Conservation (phyloP, 2,797 vertebrate genomes). For the Babyrousa celebensis region DNA sequence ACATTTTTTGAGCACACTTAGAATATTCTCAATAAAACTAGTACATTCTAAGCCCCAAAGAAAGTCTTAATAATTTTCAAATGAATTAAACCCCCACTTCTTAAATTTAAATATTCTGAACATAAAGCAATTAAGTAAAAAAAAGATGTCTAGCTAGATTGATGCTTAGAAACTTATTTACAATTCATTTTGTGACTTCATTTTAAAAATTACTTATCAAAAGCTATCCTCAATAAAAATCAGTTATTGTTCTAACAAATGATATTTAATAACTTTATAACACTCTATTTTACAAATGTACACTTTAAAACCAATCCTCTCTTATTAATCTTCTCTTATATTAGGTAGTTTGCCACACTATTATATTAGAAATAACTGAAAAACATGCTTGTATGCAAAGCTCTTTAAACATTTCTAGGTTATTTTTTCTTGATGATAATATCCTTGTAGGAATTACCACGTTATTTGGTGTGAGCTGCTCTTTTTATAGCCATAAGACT, state of each 20-base stretch:
- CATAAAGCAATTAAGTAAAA: background rate
- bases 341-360: background rate
- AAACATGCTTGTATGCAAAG: background rate
- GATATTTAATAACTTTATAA: background rate
- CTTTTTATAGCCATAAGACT: slow-evolving; percentile 8
- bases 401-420: background rate
- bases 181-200: background rate
- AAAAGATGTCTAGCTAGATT: background rate
- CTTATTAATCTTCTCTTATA: background rate
- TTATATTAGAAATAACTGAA: background rate
- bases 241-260: background rate
- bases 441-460: background rate
- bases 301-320: background rate
- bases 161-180: background rate
- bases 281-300: background rate
- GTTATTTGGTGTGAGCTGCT: background rate
- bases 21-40: background rate
- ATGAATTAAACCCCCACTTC: background rate
- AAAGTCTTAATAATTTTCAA: background rate
- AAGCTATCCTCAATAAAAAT: background rate
- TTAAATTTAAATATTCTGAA: background rate
- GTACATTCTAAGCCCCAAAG: background rate
- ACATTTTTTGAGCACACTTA: background rate
- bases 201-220: background rate
- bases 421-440: background rate